Base-by-base conservation (phyloP, 23 tunicate species). In the Ciona savignyi region DNA sequence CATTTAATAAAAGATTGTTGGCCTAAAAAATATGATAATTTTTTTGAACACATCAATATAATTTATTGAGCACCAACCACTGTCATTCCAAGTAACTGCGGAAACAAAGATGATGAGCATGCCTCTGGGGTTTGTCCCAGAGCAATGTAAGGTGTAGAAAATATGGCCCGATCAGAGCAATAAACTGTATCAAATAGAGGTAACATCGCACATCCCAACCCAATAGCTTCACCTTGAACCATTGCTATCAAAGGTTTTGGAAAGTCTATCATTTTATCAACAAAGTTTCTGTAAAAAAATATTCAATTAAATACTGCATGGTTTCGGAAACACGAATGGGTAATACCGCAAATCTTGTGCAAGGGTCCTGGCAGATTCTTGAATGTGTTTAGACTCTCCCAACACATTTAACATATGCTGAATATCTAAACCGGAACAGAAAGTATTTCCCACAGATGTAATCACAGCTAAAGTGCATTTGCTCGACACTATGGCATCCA, bases 111-210 rank as follows among this genome's bases (percentile, higher is more conserved):
- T 33, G 96, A 78, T 19, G 96, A 66, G 74, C 96, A 89, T 24
- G 84, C 79, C 30, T 89, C 96, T 1, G 96, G 89, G 19, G 85
- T 74, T 25, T 71, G 85, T 21, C 85, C 96, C 82, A 89, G 73
- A 9, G 78, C 85, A 11, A 75, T 76, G 67, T 83, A 89, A 4
- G 96, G 96, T 1, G 89, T 79, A 65, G 73, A 74, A 75, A 89
- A 89, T 27, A 35, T 67, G 30, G 96, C 89, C 31, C 83, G 68
- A 30, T 89, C 89, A 4, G 96, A 89, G 35, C 81, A 78, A 79
- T 89, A 89, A 29, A 89, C 89, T 35, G 83, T 70, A 76, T 89
- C 96, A 83, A 89, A 78, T 27, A 65, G 78, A 62, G 96, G 70
- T 29, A 89, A 70, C 81, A 89, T 89, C 0, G 89, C 22, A 51